phyloP scores from a whole-genome alignment of 2,888 invertebrate species.

The Apotomis turbidana region DNA sequence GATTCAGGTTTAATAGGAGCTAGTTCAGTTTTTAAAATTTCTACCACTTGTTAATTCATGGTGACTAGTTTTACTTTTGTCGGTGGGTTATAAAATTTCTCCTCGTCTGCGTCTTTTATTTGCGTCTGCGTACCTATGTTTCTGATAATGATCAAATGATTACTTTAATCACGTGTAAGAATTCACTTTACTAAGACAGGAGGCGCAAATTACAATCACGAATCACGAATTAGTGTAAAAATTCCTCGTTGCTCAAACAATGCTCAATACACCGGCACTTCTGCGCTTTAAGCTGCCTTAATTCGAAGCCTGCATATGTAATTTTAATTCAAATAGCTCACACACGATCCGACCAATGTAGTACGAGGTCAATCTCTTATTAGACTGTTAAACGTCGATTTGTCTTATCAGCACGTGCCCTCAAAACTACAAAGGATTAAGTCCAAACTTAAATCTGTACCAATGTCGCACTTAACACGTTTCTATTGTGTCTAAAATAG shows the following conservation, averaged over 20 bases:
- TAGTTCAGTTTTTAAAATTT: too few species aligned
- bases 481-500: conserved; percentile 10
- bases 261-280: conserved; percentile 2
- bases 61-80: too few species aligned
- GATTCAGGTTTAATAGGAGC: too few species aligned
- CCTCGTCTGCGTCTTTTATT: too few species aligned
- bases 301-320: conserved; percentile 44
- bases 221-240: conserved; percentile 12
- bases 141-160: too few species aligned
- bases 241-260: conserved; percentile 20
- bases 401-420: conserved; percentile 51
- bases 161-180: background rate
- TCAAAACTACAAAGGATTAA: conserved; percentile 8
- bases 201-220: conserved; percentile 17
- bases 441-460: conserved; percentile 1
- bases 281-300: conserved; percentile 24
- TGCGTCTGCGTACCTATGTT: too few species aligned
- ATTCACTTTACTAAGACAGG: conserved; percentile 8
- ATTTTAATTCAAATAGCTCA: conserved; percentile 62
- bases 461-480: conserved; percentile 26
- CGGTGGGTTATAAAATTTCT: too few species aligned
- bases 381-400: conserved; percentile 59
- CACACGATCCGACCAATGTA: conserved; percentile 65
- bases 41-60: too few species aligned
- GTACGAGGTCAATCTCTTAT: conserved; percentile 64